Evolutionary conservation across 1,140 invertebrate genomes (phyloP), one percentile per base, ranked within the genome.

Genomic region (Kradibia gibbosae): DNA sequence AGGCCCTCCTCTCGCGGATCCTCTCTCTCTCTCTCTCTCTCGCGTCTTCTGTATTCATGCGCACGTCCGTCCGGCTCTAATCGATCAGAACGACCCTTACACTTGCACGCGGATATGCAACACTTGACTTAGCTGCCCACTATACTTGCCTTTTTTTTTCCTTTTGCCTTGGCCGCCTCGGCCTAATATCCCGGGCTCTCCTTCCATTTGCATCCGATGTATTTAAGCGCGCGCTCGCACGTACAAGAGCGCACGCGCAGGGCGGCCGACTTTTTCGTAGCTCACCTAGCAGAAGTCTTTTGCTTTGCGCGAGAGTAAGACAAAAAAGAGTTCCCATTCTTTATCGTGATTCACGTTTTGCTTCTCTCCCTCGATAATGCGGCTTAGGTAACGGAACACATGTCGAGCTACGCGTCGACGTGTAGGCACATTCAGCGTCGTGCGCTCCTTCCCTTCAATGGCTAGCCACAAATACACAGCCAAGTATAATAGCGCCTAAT

Each of bases 351-450:
- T 78, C 36, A 17, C 48, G 57, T 71, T 42, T 78, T 17, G 53
- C 78, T 8, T 28, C 78, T 55, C 80, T 82, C 80, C 80, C 80
- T 73, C 75, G 73, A 78, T 82, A 82, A 82, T 82, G 53, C 80
- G 67, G 80, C 77, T 82, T 78, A 82, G 67, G 74, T 70, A 39
- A 50, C 17, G 65, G 75, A 77, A 82, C 75, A 82, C 80, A 82
- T 82, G 80, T 82, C 80, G 67, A 82, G 67, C 73, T 77, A 31
- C 11, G 22, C 17, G 62, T 22, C 36, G 20, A 31, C 55, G 17
- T 53, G 39, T 72, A 48, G 39, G 45, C 42, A 15, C 71, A 78
- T 82, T 70, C 65, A 82, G 77, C 80, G 74, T 53, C 34, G 48
- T 45, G 13, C 28, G 25, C 11, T 65, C 31, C 50, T 22, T 81